Conservation (phyloP, 2,113 vertebrate species). For the Sphyrna mokarran region DNA sequence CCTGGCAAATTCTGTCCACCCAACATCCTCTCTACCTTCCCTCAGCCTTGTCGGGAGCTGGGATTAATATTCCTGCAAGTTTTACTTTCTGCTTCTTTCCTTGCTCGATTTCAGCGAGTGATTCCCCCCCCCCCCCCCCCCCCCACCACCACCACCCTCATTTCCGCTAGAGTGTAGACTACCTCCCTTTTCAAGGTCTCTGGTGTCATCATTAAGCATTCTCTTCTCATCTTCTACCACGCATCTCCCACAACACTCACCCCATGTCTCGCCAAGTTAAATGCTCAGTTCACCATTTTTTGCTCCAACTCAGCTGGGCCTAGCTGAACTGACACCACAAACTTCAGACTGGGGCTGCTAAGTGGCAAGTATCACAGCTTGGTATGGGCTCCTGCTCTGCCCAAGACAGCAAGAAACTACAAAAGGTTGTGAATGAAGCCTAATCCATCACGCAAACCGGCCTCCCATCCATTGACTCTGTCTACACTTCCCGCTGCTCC, state of each 20-base stretch:
- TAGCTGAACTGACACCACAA: background rate
- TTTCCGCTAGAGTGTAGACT: no score
- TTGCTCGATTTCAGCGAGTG: background rate
- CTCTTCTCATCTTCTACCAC: background rate
- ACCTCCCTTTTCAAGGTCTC: background rate
- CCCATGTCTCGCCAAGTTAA: background rate
- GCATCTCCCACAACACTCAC: background rate
- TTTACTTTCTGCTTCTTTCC: background rate
- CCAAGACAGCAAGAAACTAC: no score
- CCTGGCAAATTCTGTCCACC: background rate
- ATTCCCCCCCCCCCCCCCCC: background rate
- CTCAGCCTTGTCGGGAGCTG: background rate
- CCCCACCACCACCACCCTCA: no score
- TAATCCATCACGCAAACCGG: no score
- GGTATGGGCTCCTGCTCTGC: no score
- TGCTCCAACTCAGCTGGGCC: background rate
- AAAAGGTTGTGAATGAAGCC: no score
- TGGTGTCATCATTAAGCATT: background rate
- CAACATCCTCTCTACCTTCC: slow-evolving; percentile 2
- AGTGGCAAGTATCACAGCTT: background rate
- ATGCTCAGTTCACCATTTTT: background rate
- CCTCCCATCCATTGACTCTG: no score
- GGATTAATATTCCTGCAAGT: background rate
- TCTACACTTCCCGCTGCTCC: no score
- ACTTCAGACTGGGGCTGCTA: background rate